Percentiles rank a stretch among this genome's conserved stretches.
Evolutionary conservation across 2,797 vertebrate species (phyloP).

Genomic region (Enteromius paludinosus): DNA sequence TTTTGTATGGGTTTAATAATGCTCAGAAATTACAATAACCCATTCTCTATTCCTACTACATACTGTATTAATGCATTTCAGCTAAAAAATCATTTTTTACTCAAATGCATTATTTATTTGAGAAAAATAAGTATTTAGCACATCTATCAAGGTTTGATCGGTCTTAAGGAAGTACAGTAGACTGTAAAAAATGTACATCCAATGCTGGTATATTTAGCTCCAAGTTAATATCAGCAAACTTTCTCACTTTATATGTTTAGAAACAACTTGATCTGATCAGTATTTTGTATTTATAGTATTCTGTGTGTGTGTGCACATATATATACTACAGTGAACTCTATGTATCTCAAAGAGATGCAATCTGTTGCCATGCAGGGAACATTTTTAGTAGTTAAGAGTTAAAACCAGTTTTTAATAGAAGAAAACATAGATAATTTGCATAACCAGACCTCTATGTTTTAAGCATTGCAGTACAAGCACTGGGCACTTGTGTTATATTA

Average conservation of each 20-base stretch:
- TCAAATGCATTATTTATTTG: neutral
- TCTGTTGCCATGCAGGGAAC: neutral
- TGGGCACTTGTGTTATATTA: neutral
- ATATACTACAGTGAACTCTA: neutral
- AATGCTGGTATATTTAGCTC: neutral
- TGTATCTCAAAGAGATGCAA: neutral
- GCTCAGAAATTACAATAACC: neutral
- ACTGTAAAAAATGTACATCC: neutral
- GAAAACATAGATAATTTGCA: neutral
- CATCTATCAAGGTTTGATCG: neutral
- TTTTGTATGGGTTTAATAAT: neutral
- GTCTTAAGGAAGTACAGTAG: neutral
- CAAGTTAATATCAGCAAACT: neutral
- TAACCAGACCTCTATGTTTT: neutral
- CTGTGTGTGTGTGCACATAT: too few species aligned
- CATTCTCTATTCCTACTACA: neutral
- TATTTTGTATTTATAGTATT: constrained; percentile 18
- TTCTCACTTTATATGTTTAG: constrained; percentile 17
- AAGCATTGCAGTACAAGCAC: neutral
- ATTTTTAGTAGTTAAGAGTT: neutral
- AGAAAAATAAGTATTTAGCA: neutral
- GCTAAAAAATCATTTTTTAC: too few species aligned
- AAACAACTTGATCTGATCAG: constrained; percentile 18
- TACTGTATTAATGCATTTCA: neutral
- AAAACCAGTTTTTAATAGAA: neutral